Base-by-base conservation (phyloP, 23 tunicate genomes). In the Halocynthia roretzi region DNA sequence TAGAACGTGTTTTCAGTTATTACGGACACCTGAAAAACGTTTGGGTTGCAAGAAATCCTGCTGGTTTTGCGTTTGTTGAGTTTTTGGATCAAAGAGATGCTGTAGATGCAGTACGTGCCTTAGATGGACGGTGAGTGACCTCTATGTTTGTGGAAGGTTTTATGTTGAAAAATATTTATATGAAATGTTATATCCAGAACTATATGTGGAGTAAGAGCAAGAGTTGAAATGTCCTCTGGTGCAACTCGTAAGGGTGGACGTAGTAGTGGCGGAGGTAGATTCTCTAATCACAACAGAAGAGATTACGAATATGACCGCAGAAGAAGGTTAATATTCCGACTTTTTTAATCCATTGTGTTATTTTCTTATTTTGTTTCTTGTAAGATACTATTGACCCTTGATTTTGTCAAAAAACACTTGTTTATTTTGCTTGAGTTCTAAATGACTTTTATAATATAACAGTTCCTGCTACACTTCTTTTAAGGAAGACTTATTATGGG, bases 41-140 rank as follows among this genome's bases (percentile, higher is more conserved):
- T 68, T 88, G 95, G 95, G 95, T 88, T 50, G 95, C 95, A 11
- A 63, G 95, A 79, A 88, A 88, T 56, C 95, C 95, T 7, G 88
- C 95, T 15, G 95, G 95, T 10, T 88, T 88, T 72, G 95, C 95
- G 6, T 88, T 88, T 80, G 95, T 88, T 21, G 95, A 88, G 61
- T 88, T 88, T 81, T 83, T 67, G 40, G 84, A 83, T 52, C 66
- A 67, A 44, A 51, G 85, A 17, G 95, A 88, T 83, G 95, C 95
- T 8, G 85, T 78, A 70, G 98, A 93, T 71, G 83, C 98, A 7
- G 98, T 93, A 50, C 82, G 83, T 15, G 93, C 93, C n/a, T 80
- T 93, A 20, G 98, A 93, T 87, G 98, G 98, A 62, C 77, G 98
- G 95, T 88, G 17, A 67, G 71, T 65, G 52, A 2, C 19, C 44